phyloP scores from a whole-genome alignment of 64 coral and sea anemone species.

The Hydrozoanthus tunicans region DNA sequence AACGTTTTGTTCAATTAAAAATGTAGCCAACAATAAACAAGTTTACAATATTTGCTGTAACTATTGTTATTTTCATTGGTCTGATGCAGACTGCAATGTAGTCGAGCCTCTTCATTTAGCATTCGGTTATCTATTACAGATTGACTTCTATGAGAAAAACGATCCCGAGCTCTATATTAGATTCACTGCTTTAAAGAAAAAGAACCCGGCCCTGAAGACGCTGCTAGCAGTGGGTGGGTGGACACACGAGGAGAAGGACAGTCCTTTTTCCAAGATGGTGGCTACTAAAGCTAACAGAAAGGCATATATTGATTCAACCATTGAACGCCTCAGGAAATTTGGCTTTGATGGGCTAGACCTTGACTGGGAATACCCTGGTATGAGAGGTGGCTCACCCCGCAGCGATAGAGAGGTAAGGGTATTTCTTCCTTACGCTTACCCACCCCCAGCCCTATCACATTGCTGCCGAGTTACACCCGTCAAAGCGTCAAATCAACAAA shows the following conservation, averaged over 20 bases:
- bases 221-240: constrained; percentile 58
- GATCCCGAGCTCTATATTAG: not conserved
- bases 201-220: constrained; percentile 53
- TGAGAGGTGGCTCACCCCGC: not conserved
- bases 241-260: constrained; percentile 55
- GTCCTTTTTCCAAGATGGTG: constrained; percentile 69
- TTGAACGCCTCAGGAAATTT: constrained; percentile 22
- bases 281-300: constrained; percentile 15
- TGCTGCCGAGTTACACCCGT: too few species aligned
- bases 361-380: constrained; percentile 48
- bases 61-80: too few species aligned
- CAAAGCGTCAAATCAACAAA: too few species aligned
- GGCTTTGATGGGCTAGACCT: constrained; percentile 52
- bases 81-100: too few species aligned
- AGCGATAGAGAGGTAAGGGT: constrained; percentile 29
- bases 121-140: not conserved
- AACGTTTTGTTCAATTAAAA: too few species aligned
- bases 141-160: not conserved
- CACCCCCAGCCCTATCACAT: not conserved
- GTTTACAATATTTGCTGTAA: too few species aligned
- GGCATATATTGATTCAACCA: constrained; percentile 29
- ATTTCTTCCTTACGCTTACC: not conserved
- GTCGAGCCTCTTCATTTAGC: too few species aligned
- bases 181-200: constrained; percentile 38
- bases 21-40: too few species aligned